Evolutionary conservation across 2,113 vertebrate genomes (phyloP).

Genomic region (Emberiza fucata): DNA sequence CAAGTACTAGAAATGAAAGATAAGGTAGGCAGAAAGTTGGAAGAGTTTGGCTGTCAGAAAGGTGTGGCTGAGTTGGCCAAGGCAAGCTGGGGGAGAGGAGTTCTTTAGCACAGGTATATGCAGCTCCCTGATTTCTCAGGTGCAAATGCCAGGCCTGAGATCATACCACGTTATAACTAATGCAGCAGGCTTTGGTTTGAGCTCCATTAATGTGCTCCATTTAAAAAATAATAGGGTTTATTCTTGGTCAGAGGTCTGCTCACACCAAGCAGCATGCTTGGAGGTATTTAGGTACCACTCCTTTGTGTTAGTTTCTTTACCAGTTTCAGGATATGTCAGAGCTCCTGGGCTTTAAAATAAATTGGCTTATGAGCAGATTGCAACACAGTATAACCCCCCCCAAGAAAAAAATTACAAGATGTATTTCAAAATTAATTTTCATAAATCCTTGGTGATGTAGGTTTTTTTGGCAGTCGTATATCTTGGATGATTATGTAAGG

Average conservation of each 20-base stretch:
- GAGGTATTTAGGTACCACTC: background rate
- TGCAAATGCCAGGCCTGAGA: background rate
- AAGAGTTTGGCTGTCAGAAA: conserved; percentile 8
- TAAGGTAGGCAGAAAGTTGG: background rate
- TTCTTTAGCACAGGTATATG: background rate
- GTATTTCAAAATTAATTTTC: background rate
- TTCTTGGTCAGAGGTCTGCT: background rate
- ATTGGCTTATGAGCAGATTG: background rate
- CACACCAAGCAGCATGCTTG: background rate
- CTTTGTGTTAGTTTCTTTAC: background rate
- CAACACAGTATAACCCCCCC: background rate
- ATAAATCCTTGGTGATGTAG: background rate
- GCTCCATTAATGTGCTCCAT: background rate
- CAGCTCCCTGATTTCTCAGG: background rate
- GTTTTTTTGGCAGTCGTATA: background rate
- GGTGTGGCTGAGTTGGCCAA: background rate
- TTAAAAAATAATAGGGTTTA: background rate
- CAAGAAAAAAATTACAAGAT: background rate
- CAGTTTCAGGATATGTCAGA: background rate
- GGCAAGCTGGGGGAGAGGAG: background rate
- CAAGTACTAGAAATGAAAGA: conserved; percentile 17
- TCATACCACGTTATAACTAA: accelerated
- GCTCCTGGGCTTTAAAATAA: background rate
- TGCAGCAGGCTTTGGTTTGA: background rate
- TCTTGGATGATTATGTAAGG: background rate